These are phyloP conservation scores for Nemoura dubitans DNA, from an alignment of 2,888 invertebrate genomes.

Conservation along the genomic window DNA sequence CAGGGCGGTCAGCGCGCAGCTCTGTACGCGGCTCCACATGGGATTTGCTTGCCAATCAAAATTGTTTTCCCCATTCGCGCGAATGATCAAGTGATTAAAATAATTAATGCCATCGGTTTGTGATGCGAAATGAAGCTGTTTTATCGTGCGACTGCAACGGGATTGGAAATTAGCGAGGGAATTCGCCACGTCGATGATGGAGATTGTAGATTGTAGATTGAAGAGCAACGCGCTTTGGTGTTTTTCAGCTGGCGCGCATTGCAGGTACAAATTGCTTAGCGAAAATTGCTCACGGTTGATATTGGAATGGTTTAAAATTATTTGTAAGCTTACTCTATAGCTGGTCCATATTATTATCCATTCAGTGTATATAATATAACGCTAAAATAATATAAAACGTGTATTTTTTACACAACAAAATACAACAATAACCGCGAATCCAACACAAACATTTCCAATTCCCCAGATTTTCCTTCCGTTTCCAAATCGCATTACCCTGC, in stretches of 20 bases:
- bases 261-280: too few relatives aligned
- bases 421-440: background rate
- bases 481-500: background rate
- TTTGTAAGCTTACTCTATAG: too few relatives aligned
- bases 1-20: background rate
- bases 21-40: background rate
- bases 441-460: background rate
- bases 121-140: background rate
- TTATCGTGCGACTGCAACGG: background rate
- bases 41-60: slow-evolving; percentile 38
- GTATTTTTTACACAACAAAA: background rate
- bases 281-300: background rate
- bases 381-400: background rate
- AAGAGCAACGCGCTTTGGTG: too few relatives aligned
- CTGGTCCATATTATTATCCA: too few relatives aligned
- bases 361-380: too few relatives aligned
- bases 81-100: slow-evolving; percentile 37
- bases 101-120: slow-evolving; percentile 12
- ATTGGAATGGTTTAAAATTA: background rate
- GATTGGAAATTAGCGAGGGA: background rate
- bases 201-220: background rate
- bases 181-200: background rate
- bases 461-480: background rate
- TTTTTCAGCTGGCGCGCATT: too few relatives aligned
- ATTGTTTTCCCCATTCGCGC: slow-evolving; percentile 33